Evolutionary conservation across 2,888 invertebrate species (phyloP), one percentile per base, ranked within the genome.

Genomic region (Seladonia tumulorum): DNA sequence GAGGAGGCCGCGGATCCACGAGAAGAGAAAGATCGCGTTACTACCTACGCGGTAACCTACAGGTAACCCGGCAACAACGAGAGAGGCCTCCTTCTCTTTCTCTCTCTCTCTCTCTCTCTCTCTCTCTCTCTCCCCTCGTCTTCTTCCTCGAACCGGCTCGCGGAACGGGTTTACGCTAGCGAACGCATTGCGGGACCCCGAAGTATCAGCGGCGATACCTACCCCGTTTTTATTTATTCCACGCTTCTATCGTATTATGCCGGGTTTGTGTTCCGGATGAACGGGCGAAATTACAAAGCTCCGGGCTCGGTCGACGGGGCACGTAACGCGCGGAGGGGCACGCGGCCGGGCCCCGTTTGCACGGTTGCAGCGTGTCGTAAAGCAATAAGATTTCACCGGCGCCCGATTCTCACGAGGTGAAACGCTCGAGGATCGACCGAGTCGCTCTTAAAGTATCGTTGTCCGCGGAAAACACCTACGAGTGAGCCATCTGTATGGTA

Each of bases 381-480:
- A 89, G 88, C 85, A 90, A 85, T 87, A 88, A 87, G 83, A 88
- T 89, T 90, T 89, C 86, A 82, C 71, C 78, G 63, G 75, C 72
- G 83, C 72, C 74, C 83, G 35, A 85, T 89, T 87, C 88, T 85
- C 88, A 79, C 83, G 84, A 79, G 66, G 73, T 68, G 78, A 72
- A 71, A 71, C 63, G 42, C 39, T 76, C 63, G 42, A n/a, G 76
- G 57, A 25, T 47, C 12, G 49, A 53, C 10, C 60, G 49, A 57
- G 53, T 25, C 14, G 45, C 49, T 39, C 42, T 72, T 45, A 72
- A 42, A 68, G 29, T 49, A 42, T 74, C 77, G 53, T 76, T 85
- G 77, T 66, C 53, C 79, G 45, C 77, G 47, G 82, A 63, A 76
- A 82, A 74, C 81, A 75, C 22, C 76, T 22, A 22, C 39, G 68